Percentiles rank a stretch among this genome's conserved stretches.
These are phyloP conservation scores for Serripes groenlandicus DNA, from an alignment of 2,888 invertebrate genomes.

Conservation along the genomic window DNA sequence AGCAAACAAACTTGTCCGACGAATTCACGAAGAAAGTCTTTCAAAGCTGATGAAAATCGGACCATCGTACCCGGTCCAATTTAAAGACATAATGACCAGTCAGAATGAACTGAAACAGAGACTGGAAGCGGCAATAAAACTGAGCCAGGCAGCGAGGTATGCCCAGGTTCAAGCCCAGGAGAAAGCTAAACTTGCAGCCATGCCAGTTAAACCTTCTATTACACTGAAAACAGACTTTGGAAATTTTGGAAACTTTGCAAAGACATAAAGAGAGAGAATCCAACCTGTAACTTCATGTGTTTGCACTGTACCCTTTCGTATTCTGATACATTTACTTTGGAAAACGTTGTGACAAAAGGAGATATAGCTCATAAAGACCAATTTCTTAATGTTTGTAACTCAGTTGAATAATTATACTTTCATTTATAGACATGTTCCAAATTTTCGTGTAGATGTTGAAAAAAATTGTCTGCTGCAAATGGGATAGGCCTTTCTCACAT, in stretches of 20 bases:
- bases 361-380: too few relatives aligned
- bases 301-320: too few relatives aligned
- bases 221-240: conserved; percentile 93
- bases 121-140: conserved; percentile 94
- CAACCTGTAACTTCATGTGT: too few relatives aligned
- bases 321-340: too few relatives aligned
- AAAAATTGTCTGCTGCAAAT: too few relatives aligned
- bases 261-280: too few relatives aligned
- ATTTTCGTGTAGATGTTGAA: too few relatives aligned
- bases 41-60: conserved; percentile 96
- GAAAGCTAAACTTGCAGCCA: conserved; percentile 65
- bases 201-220: conserved; percentile 71
- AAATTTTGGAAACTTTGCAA: conserved; percentile 92
- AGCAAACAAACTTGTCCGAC: conserved; percentile 69
- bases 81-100: conserved; percentile 95
- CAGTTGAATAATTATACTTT: too few relatives aligned
- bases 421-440: too few relatives aligned
- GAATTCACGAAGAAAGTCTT: conserved; percentile 95
- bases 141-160: conserved; percentile 89
- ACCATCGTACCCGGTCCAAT: conserved; percentile 97
- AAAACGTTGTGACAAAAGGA: too few relatives aligned
- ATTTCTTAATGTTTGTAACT: too few relatives aligned
- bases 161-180: conserved; percentile 68
- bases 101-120: conserved; percentile 93
- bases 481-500: too few relatives aligned